phyloP scores from a whole-genome alignment of 2,797 vertebrate genomes.

The Malacoctenus gilli region DNA sequence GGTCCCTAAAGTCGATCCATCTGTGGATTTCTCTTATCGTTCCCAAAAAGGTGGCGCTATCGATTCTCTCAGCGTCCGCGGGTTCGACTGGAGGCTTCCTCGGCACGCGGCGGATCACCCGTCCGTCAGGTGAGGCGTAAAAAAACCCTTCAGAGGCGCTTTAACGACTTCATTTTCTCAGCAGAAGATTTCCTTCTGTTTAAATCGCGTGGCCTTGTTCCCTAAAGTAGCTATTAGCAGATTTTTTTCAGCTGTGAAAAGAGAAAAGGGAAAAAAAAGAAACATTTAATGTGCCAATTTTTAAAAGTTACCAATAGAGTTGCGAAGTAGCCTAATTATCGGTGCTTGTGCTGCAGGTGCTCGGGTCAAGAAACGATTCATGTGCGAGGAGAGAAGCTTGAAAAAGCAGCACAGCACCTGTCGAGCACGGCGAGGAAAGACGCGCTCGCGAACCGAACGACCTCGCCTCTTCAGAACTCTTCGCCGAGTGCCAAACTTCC shows the following conservation, averaged over 20 bases:
- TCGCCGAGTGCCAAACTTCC: too few relatives aligned
- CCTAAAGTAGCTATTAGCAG: too few relatives aligned
- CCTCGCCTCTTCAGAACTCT: neutral
- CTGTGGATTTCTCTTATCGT: conserved; percentile 70
- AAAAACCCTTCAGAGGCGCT: too few relatives aligned
- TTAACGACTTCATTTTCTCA: too few relatives aligned
- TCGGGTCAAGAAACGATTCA: conserved; percentile 1
- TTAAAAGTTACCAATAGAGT: neutral
- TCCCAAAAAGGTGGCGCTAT: conserved; percentile 69
- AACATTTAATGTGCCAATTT: neutral
- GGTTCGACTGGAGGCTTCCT: conserved; percentile 60
- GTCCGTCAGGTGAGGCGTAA: too few relatives aligned
- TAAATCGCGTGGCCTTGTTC: neutral
- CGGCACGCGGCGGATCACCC: conserved; percentile 47
- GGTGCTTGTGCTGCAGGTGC: conserved; percentile 14
- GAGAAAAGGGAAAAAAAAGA: neutral
- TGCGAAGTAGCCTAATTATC: neutral
- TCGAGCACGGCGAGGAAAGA: neutral
- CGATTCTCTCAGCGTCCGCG: conserved; percentile 56
- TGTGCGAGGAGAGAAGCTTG: neutral
- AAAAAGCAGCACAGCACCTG: conserved; percentile 32
- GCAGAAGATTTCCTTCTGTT: too few relatives aligned
- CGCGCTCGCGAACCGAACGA: too few relatives aligned
- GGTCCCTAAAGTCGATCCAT: conserved; percentile 57
- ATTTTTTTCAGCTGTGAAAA: too few relatives aligned